These are phyloP conservation scores for Ammospiza maritima DNA, from an alignment of 2,797 vertebrate genomes.

Conservation along the genomic window DNA sequence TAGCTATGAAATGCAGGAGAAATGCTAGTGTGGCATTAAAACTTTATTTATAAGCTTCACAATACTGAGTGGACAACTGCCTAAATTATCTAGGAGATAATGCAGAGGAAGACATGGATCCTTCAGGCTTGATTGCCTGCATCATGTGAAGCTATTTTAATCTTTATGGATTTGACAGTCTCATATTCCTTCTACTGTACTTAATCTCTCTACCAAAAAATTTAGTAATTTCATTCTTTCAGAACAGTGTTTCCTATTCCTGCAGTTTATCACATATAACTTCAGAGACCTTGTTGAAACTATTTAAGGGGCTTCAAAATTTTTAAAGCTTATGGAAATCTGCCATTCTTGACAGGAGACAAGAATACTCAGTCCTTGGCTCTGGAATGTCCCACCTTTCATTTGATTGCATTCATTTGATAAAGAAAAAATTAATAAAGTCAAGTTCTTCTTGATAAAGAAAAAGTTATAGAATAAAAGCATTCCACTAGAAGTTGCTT, in stretches of 20 bases:
- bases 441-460: background rate
- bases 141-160: background rate
- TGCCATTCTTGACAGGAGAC: background rate
- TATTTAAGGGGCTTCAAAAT: background rate
- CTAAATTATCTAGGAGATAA: background rate
- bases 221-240: background rate
- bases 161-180: background rate
- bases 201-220: background rate
- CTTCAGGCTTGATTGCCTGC: background rate
- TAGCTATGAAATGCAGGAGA: background rate
- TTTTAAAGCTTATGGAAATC: background rate
- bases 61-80: background rate
- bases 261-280: background rate
- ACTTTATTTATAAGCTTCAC: background rate
- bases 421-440: background rate
- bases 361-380: background rate
- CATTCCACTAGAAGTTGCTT: background rate
- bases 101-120: background rate
- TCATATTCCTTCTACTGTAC: background rate
- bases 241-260: background rate
- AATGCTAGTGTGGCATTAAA: background rate
- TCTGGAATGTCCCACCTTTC: background rate
- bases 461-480: background rate
- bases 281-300: background rate
- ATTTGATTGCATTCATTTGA: background rate